Evolutionary conservation across 2,113 vertebrate species (phyloP).

Genomic region (Indri indri): DNA sequence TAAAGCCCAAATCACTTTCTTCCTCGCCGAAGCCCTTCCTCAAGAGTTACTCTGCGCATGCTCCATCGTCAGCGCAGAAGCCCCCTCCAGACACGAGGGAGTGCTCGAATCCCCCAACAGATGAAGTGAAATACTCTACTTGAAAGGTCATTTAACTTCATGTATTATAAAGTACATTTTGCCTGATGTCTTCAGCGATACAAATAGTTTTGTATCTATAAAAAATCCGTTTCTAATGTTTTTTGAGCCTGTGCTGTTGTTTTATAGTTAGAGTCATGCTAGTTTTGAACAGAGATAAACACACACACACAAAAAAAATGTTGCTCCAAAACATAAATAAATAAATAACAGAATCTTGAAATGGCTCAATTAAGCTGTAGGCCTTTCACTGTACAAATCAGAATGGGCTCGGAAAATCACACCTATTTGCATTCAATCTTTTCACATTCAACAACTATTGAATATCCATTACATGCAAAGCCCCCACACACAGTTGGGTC

Average conservation of each 20-base stretch:
- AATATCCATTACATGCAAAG: background rate
- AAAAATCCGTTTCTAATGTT: background rate
- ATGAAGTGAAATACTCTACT: background rate
- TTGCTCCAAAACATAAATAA: background rate
- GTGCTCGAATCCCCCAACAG: fast-evolving
- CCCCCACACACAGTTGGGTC: background rate
- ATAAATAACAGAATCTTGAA: background rate
- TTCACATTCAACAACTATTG: background rate
- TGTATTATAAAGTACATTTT: background rate
- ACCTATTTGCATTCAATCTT: background rate
- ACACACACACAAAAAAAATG: background rate
- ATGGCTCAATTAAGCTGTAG: background rate
- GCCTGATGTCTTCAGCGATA: background rate
- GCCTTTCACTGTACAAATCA: background rate
- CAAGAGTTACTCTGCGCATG: background rate
- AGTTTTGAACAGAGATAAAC: constrained; percentile 11
- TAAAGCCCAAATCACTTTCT: background rate
- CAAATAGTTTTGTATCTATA: background rate
- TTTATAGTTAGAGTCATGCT: background rate
- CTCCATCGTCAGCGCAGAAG: background rate
- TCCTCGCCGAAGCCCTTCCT: background rate
- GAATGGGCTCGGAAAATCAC: background rate
- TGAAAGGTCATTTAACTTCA: background rate
- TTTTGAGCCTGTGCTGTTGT: background rate
- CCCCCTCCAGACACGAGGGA: background rate